Percentiles rank a stretch among this genome's conserved stretches.
Evolutionary conservation across 2,888 invertebrate genomes (phyloP).

Genomic region (Cataglyphis albicans): DNA sequence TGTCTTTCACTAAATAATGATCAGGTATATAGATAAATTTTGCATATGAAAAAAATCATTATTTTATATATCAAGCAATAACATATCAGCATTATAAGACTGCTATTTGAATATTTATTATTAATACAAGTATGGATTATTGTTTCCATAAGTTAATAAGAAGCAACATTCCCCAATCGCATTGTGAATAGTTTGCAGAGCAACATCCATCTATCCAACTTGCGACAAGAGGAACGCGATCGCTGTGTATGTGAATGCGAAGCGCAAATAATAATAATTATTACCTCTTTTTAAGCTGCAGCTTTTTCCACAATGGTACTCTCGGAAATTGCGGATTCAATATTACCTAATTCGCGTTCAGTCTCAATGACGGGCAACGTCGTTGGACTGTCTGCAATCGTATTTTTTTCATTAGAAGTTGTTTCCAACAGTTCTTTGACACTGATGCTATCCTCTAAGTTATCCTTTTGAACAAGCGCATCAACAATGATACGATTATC

Average conservation of each 20-base stretch:
- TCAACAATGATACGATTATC: slow-evolving; percentile 48
- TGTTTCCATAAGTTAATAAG: slow-evolving; percentile 31
- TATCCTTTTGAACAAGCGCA: slow-evolving; percentile 19
- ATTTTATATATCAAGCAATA: slow-evolving; percentile 30
- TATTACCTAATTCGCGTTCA: slow-evolving; percentile 71
- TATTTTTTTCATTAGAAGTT: slow-evolving; percentile 55
- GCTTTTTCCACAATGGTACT: slow-evolving; percentile 81
- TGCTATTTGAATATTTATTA: slow-evolving; percentile 37
- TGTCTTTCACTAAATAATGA: slow-evolving; percentile 31
- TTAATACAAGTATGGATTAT: slow-evolving; percentile 40
- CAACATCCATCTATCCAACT: not conserved
- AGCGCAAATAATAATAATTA: slow-evolving; percentile 28
- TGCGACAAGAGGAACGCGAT: not conserved
- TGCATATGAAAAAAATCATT: slow-evolving; percentile 37
- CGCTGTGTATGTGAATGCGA: slow-evolving; percentile 9
- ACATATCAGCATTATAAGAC: slow-evolving; percentile 22
- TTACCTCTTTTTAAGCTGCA: slow-evolving; percentile 79
- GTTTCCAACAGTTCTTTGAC: slow-evolving; percentile 56
- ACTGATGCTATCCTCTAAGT: slow-evolving; percentile 50
- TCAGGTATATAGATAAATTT: slow-evolving; percentile 27
- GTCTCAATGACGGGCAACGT: slow-evolving; percentile 58
- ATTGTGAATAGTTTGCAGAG: not conserved
- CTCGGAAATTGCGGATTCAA: slow-evolving; percentile 75
- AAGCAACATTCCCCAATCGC: not conserved
- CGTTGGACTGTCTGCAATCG: slow-evolving; percentile 52